A percentile compares a stretch with the other conserved stretches of the same genome.
These are phyloP conservation scores for Perca flavescens DNA, from an alignment of 2,113 vertebrate species.

Conservation along the genomic window DNA sequence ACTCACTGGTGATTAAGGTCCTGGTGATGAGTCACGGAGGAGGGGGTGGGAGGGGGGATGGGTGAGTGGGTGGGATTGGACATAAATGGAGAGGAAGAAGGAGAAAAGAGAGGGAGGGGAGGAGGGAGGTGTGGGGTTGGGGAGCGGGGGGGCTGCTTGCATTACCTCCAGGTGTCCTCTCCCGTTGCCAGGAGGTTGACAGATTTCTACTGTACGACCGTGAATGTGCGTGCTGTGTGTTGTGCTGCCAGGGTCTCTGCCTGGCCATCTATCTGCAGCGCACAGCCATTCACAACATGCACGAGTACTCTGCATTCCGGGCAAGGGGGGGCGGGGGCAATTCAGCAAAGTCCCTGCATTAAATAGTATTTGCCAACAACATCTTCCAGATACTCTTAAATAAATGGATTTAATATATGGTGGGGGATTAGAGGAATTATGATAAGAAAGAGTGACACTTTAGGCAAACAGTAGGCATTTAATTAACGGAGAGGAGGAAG, in stretches of 20 bases:
- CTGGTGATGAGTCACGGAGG: constrained; percentile 76
- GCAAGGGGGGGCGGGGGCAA: neutral
- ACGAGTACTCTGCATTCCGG: constrained; percentile 3
- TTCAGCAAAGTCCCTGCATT: neutral
- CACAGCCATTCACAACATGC: constrained; percentile 47
- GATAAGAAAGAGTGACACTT: neutral
- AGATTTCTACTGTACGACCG: constrained; percentile 69
- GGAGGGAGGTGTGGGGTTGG: neutral
- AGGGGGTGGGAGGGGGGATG: constrained; percentile 52
- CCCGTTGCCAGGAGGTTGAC: constrained; percentile 77
- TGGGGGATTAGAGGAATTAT: neutral
- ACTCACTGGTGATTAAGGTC: constrained; percentile 76
- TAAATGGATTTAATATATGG: neutral
- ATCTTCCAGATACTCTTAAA: neutral
- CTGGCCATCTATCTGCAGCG: constrained; percentile 44
- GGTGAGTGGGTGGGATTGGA: constrained; percentile 29
- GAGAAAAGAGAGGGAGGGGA: neutral
- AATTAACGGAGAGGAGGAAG: too few species aligned
- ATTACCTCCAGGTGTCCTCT: constrained; percentile 82
- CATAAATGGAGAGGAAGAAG: constrained; percentile 43
- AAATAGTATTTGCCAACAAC: neutral
- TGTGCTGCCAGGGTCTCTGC: constrained; percentile 48
- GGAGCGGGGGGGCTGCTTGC: constrained; percentile 58
- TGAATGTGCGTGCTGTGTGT: constrained; percentile 63
- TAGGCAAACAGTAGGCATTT: too few species aligned